Base-by-base conservation (phyloP, 2,888 invertebrate genomes). In the Loripinus fragilis region DNA sequence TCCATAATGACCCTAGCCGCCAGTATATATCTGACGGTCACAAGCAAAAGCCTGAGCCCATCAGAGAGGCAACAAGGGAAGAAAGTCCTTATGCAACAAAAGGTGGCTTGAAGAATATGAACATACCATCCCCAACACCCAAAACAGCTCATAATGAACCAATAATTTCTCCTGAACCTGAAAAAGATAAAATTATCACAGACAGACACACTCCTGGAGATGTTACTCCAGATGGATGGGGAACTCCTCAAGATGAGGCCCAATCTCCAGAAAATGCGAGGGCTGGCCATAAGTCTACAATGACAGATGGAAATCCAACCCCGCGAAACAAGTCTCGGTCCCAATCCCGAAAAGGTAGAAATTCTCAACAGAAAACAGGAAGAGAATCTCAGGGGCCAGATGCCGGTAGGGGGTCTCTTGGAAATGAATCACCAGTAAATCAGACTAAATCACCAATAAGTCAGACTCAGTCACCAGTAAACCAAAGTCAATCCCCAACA, bases 161-260 rank as follows among this genome's bases (percentile, higher is more conserved):
- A 28, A 35, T 71, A 10, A 75, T 64, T 28, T 77, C 81, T 23
- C 84, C 84, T n/a, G 68, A 28, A 15, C 45, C 23, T 60, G 71
- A 50, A 42, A 73, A 52, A 15, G 71, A 83, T 35, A 28, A 70
- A 33, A 70, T 33, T 50, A 28, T 23, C 7, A 66, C 42, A 33
- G 74, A 74, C 10, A 79, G 81, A 38, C 72, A 52, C 15, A 71
- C 70, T 38, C 81, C 81, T 20, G 84, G 80, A 42, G 77, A 84
- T 74, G 80, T 75, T 15, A 84, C 84, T 20, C 84, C 84, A 60
- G 79, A 79, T 74, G 69, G 78, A 38, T 84, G 84, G 84, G 74
- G 71, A 60, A 76, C 79, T 33, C 78, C 82, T 25, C 67, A 55
- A 17, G 48, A 67, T 68, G 80, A 52, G 30, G 67, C 48, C 35